Conservation (phyloP, 2,888 invertebrate species). For the Suillia variegata region DNA sequence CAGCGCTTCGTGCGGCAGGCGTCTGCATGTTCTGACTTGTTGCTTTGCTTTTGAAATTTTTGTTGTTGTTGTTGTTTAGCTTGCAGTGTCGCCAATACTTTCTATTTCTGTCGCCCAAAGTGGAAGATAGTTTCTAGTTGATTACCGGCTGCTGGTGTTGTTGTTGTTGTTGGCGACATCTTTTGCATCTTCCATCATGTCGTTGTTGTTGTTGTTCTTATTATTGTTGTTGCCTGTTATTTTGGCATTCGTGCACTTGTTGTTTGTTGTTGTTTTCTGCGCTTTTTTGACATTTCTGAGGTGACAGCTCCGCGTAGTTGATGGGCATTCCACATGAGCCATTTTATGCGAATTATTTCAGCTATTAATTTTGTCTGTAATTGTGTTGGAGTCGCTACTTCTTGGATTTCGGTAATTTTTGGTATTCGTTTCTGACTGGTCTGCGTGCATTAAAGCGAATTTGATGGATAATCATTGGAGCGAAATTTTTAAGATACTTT, state of each 20-base stretch:
- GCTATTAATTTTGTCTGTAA: conserved; percentile 18
- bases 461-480: too few species aligned
- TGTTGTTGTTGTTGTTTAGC: background rate
- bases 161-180: conserved; percentile 9
- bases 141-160: conserved; percentile 11
- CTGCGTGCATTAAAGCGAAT: too few species aligned
- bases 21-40: background rate
- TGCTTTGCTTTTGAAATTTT: background rate
- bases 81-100: conserved; percentile 26
- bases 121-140: conserved; percentile 15
- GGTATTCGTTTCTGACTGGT: too few species aligned
- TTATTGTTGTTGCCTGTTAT: background rate
- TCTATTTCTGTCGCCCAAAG: conserved; percentile 29
- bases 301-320: conserved; percentile 24
- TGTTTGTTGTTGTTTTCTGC: conserved; percentile 14
- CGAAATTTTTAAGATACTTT: too few species aligned
- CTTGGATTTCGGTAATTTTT: too few species aligned
- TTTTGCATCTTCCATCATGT: conserved; percentile 9
- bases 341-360: conserved; percentile 20
- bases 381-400: too few species aligned
- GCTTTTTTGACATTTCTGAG: conserved; percentile 23
- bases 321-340: conserved; percentile 20
- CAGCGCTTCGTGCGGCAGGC: background rate
- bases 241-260: conserved; percentile 8
- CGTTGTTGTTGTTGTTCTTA: background rate